Percentiles rank a stretch among this genome's conserved stretches.
Evolutionary conservation across 2,113 vertebrate genomes (phyloP).

Genomic region (Ictidomys tridecemlineatus): DNA sequence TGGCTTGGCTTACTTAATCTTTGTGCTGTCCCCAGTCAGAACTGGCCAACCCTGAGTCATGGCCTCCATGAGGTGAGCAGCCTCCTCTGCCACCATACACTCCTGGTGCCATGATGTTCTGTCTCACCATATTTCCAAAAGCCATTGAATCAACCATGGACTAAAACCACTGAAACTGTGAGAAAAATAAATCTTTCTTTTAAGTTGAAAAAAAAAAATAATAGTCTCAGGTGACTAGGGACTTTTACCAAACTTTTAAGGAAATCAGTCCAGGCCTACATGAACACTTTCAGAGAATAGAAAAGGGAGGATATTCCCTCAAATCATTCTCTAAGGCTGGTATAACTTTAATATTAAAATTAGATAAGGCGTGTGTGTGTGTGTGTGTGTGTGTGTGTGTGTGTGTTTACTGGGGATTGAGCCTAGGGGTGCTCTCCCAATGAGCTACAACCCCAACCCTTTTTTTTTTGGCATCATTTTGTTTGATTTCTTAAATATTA

Average conservation of each 20-base stretch:
- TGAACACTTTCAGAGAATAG: background rate
- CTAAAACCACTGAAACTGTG: too few relatives aligned
- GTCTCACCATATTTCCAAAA: too few relatives aligned
- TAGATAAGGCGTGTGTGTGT: background rate
- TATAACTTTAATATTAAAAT: slow-evolving; percentile 2
- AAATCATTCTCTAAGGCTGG: background rate
- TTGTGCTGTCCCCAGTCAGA: too few relatives aligned
- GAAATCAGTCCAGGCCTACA: background rate
- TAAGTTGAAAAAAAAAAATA: background rate
- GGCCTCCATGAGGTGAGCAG: too few relatives aligned
- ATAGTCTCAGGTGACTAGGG: background rate
- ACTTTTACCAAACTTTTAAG: background rate
- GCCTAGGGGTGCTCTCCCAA: background rate
- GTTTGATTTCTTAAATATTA: too few relatives aligned
- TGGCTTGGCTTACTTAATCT: too few relatives aligned
- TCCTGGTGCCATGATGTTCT: too few relatives aligned
- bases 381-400: too few relatives aligned
- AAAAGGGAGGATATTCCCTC: background rate
- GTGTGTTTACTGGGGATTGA: background rate
- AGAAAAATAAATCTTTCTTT: too few relatives aligned
- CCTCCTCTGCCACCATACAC: too few relatives aligned
- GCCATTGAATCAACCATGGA: too few relatives aligned
- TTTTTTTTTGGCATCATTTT: background rate
- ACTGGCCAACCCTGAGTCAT: too few relatives aligned
- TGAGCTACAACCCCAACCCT: background rate